Conservation (phyloP, 2,888 invertebrate species). For the Allygus modestus region DNA sequence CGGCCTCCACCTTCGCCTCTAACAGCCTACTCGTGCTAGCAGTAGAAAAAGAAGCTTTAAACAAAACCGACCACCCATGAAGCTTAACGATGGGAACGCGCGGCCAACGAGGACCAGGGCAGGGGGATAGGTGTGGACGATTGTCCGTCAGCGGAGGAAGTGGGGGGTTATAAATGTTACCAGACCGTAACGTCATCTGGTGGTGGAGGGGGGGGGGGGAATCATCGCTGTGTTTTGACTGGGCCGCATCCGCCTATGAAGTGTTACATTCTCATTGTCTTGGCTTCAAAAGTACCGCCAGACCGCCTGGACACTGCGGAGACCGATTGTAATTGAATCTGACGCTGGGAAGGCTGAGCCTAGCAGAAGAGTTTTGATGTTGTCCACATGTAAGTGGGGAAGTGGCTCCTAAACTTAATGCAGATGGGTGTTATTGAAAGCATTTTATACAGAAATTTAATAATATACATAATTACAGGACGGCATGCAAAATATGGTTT, state of each 20-base stretch:
- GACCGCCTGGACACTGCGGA: too few relatives aligned
- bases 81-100: neutral
- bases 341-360: too few relatives aligned
- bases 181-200: constrained; percentile 45
- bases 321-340: too few relatives aligned
- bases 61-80: constrained; percentile 18
- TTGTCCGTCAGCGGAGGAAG: neutral
- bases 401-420: too few relatives aligned
- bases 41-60: neutral
- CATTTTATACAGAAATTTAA: too few relatives aligned
- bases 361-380: too few relatives aligned
- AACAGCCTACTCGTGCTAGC: neutral
- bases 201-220: neutral
- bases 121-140: neutral
- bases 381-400: too few relatives aligned
- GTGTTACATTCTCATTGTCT: constrained; percentile 29
- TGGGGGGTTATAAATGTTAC: constrained; percentile 32
- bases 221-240: constrained; percentile 31
- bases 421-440: too few relatives aligned
- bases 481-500: too few relatives aligned
- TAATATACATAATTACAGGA: too few relatives aligned
- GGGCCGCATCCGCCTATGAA: constrained; percentile 31
- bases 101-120: neutral
- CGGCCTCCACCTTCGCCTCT: neutral
- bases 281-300: neutral